Evolutionary conservation across 2,888 invertebrate species (phyloP).

Genomic region (Orthonychiurus folsomi): DNA sequence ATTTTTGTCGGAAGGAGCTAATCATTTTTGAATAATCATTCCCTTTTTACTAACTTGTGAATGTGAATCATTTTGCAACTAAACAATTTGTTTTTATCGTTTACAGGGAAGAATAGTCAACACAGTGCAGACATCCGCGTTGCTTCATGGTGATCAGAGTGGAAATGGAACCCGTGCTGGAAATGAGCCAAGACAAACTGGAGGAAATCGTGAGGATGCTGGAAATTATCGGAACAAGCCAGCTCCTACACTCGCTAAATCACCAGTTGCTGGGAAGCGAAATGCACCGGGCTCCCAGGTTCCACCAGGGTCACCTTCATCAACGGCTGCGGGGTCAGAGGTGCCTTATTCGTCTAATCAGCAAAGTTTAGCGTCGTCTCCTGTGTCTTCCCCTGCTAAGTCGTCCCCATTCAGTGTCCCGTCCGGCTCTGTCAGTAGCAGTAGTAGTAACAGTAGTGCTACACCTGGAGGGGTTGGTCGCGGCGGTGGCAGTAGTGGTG

Average conservation of each 20-base stretch:
- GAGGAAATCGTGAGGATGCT: conserved; percentile 4
- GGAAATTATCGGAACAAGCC: conserved; percentile 16
- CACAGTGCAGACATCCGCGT: no score
- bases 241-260: conserved; percentile 24
- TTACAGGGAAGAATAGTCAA: no score
- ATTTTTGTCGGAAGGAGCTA: no score
- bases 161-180: not conserved
- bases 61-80: no score
- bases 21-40: no score
- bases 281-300: conserved; percentile 20
- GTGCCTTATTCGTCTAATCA: conserved; percentile 30
- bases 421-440: not conserved
- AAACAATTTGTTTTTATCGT: no score
- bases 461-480: not conserved
- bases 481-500: conserved; percentile 1
- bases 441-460: not conserved
- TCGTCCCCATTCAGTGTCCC: not conserved
- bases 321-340: conserved; percentile 29
- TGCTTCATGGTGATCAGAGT: not conserved
- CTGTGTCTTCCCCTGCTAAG: conserved; percentile 28
- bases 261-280: conserved; percentile 35
- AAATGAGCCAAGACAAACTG: conserved; percentile 2
- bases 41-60: no score
- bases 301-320: conserved; percentile 16
- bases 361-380: conserved; percentile 15